Percentiles rank a stretch among this genome's conserved stretches.
phyloP scores from a whole-genome alignment of 2,888 invertebrate genomes.

The Nomada flava region DNA sequence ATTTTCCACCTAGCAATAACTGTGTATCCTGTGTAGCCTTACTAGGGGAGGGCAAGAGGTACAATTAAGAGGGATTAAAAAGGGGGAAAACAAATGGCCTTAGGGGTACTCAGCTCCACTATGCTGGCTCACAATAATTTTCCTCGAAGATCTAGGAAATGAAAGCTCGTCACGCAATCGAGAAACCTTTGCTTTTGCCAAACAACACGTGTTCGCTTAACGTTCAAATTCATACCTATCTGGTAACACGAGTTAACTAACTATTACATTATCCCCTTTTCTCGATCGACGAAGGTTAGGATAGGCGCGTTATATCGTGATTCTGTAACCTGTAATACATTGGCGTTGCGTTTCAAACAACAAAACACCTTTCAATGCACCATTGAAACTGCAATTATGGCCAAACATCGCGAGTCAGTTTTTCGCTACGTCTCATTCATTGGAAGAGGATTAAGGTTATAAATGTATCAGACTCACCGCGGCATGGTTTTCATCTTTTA shows the following conservation, averaged over 20 bases:
- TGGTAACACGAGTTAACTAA: neutral
- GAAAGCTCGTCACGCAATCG: slow-evolving; percentile 32
- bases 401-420: too few relatives aligned
- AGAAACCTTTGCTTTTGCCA: neutral
- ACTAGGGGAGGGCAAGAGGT: neutral
- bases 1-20: slow-evolving; percentile 12
- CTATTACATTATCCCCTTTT: neutral
- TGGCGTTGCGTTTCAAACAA: too few relatives aligned
- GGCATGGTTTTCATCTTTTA: too few relatives aligned
- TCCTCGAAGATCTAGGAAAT: slow-evolving; percentile 22
- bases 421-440: too few relatives aligned
- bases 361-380: too few relatives aligned
- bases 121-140: slow-evolving; percentile 11
- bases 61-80: slow-evolving; percentile 39
- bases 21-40: slow-evolving; percentile 14
- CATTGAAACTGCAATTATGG: too few relatives aligned
- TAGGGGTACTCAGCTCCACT: neutral
- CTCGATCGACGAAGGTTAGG: neutral
- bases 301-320: neutral
- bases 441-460: too few relatives aligned
- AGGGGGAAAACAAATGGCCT: slow-evolving; percentile 14
- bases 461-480: too few relatives aligned
- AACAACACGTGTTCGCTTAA: neutral
- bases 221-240: slow-evolving; percentile 9
- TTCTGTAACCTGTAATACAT: neutral